A percentile compares a stretch with the other conserved stretches of the same genome.
phyloP scores from a whole-genome alignment of 2,888 invertebrate genomes.

The Metopia argyrocephala region DNA sequence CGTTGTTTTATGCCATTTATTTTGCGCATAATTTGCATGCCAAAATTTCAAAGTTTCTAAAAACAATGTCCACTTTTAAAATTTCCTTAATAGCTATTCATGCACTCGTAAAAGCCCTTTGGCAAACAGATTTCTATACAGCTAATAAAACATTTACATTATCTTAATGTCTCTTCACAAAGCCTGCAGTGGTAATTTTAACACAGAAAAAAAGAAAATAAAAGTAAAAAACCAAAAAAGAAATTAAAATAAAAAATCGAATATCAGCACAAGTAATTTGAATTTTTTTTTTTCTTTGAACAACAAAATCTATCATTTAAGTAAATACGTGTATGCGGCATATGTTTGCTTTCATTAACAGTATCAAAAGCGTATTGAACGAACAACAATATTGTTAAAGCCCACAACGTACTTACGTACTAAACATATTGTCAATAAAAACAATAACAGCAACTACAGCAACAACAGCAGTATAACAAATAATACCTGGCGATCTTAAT shows the following conservation, averaged over 20 bases:
- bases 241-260: not conserved
- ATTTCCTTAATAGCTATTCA: not conserved
- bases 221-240: not conserved
- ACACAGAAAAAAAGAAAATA: not conserved
- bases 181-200: slow-evolving; percentile 11
- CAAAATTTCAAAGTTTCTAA: too few relatives aligned
- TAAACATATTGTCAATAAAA: slow-evolving; percentile 11
- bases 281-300: not conserved
- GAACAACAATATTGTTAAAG: slow-evolving; percentile 55
- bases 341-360: slow-evolving; percentile 59
- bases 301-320: slow-evolving; percentile 53
- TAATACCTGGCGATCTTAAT: slow-evolving; percentile 69
- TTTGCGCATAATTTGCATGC: too few relatives aligned
- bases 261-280: slow-evolving; percentile 18
- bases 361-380: slow-evolving; percentile 52
- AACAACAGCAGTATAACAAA: slow-evolving; percentile 62
- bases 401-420: slow-evolving; percentile 48
- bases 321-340: slow-evolving; percentile 45
- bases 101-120: not conserved
- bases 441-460: slow-evolving; percentile 21
- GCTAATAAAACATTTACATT: not conserved
- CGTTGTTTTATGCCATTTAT: too few relatives aligned
- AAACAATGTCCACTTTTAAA: not conserved
- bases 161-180: not conserved
- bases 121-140: not conserved